Conservation (phyloP, 2,888 invertebrate species). For the Meandrusa payeni region DNA sequence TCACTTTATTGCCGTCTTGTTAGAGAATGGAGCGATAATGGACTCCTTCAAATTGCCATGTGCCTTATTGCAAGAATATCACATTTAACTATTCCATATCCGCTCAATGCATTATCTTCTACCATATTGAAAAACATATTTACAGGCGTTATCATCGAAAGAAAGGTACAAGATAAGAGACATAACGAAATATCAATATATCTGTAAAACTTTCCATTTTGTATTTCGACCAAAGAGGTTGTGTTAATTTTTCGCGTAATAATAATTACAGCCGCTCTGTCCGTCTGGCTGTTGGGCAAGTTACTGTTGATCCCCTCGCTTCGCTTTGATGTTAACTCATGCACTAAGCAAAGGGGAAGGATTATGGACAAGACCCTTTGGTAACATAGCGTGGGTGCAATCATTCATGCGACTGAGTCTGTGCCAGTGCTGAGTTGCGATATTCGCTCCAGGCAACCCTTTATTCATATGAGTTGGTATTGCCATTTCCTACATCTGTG, state of each 20-base stretch:
- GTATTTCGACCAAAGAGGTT: slow-evolving; percentile 4
- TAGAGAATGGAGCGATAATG: slow-evolving; percentile 5
- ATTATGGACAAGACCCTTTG: slow-evolving; percentile 56
- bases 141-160: no score
- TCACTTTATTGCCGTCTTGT: slow-evolving; percentile 38
- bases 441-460: slow-evolving; percentile 27
- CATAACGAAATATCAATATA: no score
- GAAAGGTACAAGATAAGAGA: no score
- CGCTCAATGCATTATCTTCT: no score
- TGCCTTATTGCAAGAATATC: not conserved
- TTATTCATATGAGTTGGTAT: slow-evolving; percentile 28
- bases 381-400: slow-evolving; percentile 55
- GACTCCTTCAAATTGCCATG: not conserved
- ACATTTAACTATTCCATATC: no score
- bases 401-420: slow-evolving; percentile 51
- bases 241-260: slow-evolving; percentile 33
- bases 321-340: slow-evolving; percentile 67
- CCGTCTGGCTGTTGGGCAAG: slow-evolving; percentile 42
- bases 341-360: slow-evolving; percentile 48
- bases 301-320: slow-evolving; percentile 54
- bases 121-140: no score
- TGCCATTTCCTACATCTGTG: slow-evolving; percentile 13
- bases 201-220: slow-evolving; percentile 8
- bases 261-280: slow-evolving; percentile 25
- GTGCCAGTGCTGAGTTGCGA: slow-evolving; percentile 27